phyloP scores from a whole-genome alignment of 1,140 invertebrate genomes.

The Asbolus verrucosus region DNA sequence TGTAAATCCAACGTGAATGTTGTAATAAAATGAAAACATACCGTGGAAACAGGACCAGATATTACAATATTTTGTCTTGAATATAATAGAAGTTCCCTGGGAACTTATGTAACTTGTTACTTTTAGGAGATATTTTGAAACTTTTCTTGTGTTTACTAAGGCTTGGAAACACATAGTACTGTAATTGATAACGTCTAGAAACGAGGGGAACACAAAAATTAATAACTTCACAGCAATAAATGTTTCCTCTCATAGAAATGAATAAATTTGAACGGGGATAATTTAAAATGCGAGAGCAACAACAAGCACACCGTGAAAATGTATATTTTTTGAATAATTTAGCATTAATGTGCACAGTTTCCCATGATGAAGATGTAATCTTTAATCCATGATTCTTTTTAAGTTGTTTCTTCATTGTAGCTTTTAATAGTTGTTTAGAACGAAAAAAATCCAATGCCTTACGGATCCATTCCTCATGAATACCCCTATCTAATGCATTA shows the following conservation, averaged over 20 bases:
- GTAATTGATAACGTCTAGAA: too few species aligned
- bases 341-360: constrained; percentile 23
- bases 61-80: constrained; percentile 4
- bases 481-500: constrained; percentile 6
- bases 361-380: constrained; percentile 25
- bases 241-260: background rate
- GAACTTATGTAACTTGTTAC: constrained; percentile 4
- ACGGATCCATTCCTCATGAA: too few species aligned
- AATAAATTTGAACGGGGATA: constrained; percentile 5
- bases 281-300: constrained; percentile 27
- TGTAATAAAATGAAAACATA: constrained; percentile 36
- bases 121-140: background rate
- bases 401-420: too few species aligned
- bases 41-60: constrained; percentile 10
- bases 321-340: constrained; percentile 31
- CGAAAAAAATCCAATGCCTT: too few species aligned
- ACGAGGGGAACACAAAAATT: too few species aligned
- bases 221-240: background rate
- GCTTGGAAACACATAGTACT: background rate
- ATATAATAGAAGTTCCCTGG: too few species aligned
- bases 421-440: too few species aligned
- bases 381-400: constrained; percentile 8
- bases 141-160: background rate
- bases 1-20: constrained; percentile 28
- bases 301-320: constrained; percentile 30